Base-by-base conservation (phyloP, 2,888 invertebrate genomes). In the Blomia tropicalis region DNA sequence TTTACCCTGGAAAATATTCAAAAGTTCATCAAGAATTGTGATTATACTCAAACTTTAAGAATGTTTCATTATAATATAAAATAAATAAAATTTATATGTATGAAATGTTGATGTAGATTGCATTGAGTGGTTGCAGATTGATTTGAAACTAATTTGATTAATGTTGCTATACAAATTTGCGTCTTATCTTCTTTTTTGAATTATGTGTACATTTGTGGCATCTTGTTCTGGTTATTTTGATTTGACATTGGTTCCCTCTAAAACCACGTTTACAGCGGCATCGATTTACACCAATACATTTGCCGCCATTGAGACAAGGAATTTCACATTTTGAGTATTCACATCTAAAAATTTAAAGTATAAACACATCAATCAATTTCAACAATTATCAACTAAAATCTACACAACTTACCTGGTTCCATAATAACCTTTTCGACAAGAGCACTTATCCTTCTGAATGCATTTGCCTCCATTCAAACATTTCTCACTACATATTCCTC, bases 381-480 rank as follows among this genome's bases (percentile, higher is more conserved):
- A n/a, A n/a, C n/a, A n/a, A n/a, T n/a, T 58, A 32, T 23, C 54
- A 60, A 30, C 59, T 56, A 60, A 31, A 58, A 43, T 19, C 11
- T 71, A 81, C 87, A 47, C 14, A 80, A 91, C 88, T 75, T 91
- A 92, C 63, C 83, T 82, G 58, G 84, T 77, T 64, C 92, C 93
- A 72, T 86, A 89, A 73, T 86, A 92, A 47, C 92, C 92, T 73
- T 84, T 87, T 0, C 86, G 81, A 75, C 92, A 93, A 70, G 86
- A 84, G 71, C 93, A 93, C 29, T 84, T 87, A 73, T 92, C 91
- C 74, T 90, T 91, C 73, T 90, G 89, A 69, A 91, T 82, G 73
- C 93, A 93, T 74, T 89, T 89, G 3, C 93, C 93, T 23, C 91
- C 90, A 73, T 93, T 92, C 66, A 86, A 76, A 75, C 93, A 93